Conservation (phyloP, 2,797 vertebrate genomes). For the Myotis findleyi region DNA sequence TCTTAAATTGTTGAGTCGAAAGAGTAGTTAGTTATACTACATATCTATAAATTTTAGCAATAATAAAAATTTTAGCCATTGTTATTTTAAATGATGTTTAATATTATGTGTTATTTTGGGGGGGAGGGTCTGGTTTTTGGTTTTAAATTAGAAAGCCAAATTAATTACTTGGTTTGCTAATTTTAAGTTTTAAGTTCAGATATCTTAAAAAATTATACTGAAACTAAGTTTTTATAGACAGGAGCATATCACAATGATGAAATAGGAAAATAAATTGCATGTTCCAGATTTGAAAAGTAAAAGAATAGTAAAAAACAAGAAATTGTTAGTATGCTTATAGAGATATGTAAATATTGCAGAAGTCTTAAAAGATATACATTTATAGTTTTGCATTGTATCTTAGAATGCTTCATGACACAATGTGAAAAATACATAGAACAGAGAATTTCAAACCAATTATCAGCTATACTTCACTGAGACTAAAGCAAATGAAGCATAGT, state of each 20-base stretch:
- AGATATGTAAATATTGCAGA: not conserved
- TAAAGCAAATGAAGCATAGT: not conserved
- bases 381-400: not conserved
- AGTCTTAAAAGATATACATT: not conserved
- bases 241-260: constrained; percentile 57
- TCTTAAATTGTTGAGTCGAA: constrained; percentile 84
- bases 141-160: constrained; percentile 78
- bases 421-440: constrained; percentile 75
- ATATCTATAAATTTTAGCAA: constrained; percentile 71
- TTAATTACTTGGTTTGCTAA: constrained; percentile 66
- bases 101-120: constrained; percentile 69
- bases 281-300: constrained; percentile 65
- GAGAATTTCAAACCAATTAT: constrained; percentile 93
- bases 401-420: not conserved
- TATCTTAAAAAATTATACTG: constrained; percentile 70
- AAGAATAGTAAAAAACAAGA: constrained; percentile 67
- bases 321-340: not conserved
- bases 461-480: constrained; percentile 86
- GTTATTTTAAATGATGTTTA: constrained; percentile 78
- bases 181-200: constrained; percentile 72
- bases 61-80: constrained; percentile 81
- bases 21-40: constrained; percentile 66
- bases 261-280: constrained; percentile 74
- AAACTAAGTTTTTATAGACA: constrained; percentile 74
- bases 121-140: constrained; percentile 28